Base-by-base conservation (phyloP, 2,888 invertebrate species). In the Drosophila helvetica region DNA sequence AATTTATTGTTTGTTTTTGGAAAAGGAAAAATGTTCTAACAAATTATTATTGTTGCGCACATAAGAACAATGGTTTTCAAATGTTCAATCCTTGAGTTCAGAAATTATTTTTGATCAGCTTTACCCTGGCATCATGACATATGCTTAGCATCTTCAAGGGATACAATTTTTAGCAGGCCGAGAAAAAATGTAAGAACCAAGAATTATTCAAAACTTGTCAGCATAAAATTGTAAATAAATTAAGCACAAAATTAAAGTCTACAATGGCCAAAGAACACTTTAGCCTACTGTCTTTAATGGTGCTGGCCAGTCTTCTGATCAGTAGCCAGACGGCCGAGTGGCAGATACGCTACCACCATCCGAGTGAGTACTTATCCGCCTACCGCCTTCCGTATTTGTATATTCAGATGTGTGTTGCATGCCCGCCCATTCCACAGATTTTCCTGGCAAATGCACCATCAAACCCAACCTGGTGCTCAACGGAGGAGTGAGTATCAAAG, bases 391-490 rank as follows among this genome's bases (percentile, higher is more conserved):
- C n/a, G 6, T 7, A 12, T 12, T 12, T 15, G 5, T 1, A 30
- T 18, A n/a, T 4, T 18, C 38, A 22, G 22, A 22, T 8, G 27
- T 8, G 27, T 27, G 27, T 27, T 27, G 5, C 22, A 22, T 5
- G 22, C 45, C 33, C 1, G 0, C 12, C 15, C 33, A 38, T 38
- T 10, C 1, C 27, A 15, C 42, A 82, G 83, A 62, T 10, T 67
- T 59, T 59, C 86, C 87, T 0, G 77, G 75, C 7, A 87, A 82
- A 50, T 83, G 83, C 43, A 69, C 17, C 6, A 72, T 83, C 48
- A 18, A 48, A 6, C 10, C 43, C 7, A 19, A 15, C 0, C 19
- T 85, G 27, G 57, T 85, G 38, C 66, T 83, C 8, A 60, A 74
- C 19, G 51, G 62, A 25, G 87, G 83, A 6, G 65, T 43, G 0